phyloP scores from a whole-genome alignment of 2,113 vertebrate genomes.

The Progne subis region DNA sequence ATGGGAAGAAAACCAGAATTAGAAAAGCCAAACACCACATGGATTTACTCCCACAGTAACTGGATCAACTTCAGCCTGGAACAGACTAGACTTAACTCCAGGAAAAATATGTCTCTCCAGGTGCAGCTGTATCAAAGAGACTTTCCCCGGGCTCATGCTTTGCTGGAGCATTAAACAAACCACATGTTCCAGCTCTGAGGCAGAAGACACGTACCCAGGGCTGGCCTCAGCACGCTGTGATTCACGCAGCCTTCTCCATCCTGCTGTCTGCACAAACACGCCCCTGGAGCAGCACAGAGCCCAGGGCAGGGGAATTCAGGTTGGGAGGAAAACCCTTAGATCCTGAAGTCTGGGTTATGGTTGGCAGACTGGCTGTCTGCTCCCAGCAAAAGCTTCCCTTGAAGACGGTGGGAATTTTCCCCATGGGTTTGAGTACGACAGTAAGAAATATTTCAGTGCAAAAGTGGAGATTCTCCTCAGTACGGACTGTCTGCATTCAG shows the following conservation, averaged over 20 bases:
- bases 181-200: background rate
- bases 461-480: background rate
- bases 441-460: background rate
- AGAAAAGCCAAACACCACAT: background rate
- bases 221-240: background rate
- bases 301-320: background rate
- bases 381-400: background rate
- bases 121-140: background rate
- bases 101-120: background rate
- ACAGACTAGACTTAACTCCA: background rate
- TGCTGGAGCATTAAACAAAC: background rate
- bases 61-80: background rate
- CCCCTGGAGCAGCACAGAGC: background rate
- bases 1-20: background rate
- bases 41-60: background rate
- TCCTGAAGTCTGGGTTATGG: background rate
- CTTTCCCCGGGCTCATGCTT: background rate
- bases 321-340: background rate
- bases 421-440: fast-evolving
- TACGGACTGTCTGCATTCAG: background rate
- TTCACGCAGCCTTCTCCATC: background rate
- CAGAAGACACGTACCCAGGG: background rate
- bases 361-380: background rate
- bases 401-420: background rate
- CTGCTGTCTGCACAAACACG: background rate